Base-by-base conservation (phyloP, 2,888 invertebrate species). In the Fragum whitleyi region DNA sequence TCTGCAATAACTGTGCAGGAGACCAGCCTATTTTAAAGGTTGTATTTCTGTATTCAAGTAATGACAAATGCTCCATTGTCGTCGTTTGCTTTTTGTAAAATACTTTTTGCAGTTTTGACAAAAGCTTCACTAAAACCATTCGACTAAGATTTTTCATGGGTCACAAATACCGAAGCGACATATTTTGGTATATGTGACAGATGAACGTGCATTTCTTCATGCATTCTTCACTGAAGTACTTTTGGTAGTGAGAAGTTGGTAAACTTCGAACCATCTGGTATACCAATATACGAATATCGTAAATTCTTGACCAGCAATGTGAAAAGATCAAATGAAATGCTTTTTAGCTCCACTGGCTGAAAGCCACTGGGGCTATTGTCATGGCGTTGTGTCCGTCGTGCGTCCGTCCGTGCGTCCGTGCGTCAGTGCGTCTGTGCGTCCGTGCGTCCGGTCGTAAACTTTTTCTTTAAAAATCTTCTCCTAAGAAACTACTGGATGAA, bases 61-160 rank as follows among this genome's bases (percentile, higher is more conserved):
- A 23, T 26, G 47, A 5, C 23, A 68, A 26, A 51, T 68, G 47
- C 68, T 11, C 16, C 47, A 21, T 42, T 47, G 9, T 11, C 26
- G 47, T 68, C 68, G 19, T 47, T 39, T 42, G 68, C 42, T 68
- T 39, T 68, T 23, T 51, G 42, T 39, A 68, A 42, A 9, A 68
- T 42, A 21, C 68, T 42, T 47, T 68, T 68, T 23, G 47, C 21
- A 19, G 21, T 42, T 14, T 47, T 28, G 26, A 65, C 65, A 21
- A n/a, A 32, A 2, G n/a, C 19, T 23, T 65, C 65, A 5, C 9
- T 19, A 14, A 23, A 11, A 3, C 51, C 68, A 21, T 47, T 68
- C n/a, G 26, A 42, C 19, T 19, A 2, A 47, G 47, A 26, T 2
- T 47, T 5, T 42, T 5, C 5, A 21, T 11, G 53, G 53, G 5